Base-by-base conservation (phyloP, 37 sponge, comb jelly and placozoan species). In the Lycopodina hypogea region DNA sequence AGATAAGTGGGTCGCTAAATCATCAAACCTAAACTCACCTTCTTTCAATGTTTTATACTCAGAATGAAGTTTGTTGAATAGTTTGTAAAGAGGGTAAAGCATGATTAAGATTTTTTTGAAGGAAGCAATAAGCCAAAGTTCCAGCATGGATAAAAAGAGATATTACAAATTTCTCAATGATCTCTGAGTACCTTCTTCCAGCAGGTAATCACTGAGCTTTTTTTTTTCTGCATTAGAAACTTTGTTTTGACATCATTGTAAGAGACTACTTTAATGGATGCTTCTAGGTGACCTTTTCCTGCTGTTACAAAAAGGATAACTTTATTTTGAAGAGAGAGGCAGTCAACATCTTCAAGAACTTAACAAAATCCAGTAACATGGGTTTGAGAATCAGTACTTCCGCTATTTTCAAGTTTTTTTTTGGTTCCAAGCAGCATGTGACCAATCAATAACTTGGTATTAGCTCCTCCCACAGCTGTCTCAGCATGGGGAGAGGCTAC, bases 1-100 rank as follows among this genome's bases (percentile, higher is more conserved):
- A 45, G 48, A 45, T 45, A 45, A 45, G 75, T 86, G 86, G 21
- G 21, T 35, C 1, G 69, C 32, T 19, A 80, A 77, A 14, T 80
- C 87, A 75, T 87, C 71, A 68, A 81, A 87, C 42, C 69, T 26
- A 75, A 87, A 87, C 17, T 80, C 62, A 28, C 87, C 87, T 76
- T 87, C 87, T 40, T 75, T n/a, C 37, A 45, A 76, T 42, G 61
- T 60, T n/a, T 69, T 28, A 32, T 81, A 87, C 55, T 88, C 78
- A 30, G 37, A 59, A 34, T 59, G 34, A 28, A 88, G 62, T 77
- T 17, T 69, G 38, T 71, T 88, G 88, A 26, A 88, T 83, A 33
- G 83, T 88, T 38, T 78, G 48, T 12, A 81, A 42, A 12, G 72
- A 78, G 35, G 88, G 83, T 52, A 88, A 56, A n/a, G 88, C 88